A percentile compares a stretch with the other conserved stretches of the same genome.
Conservation (phyloP, 2,797 vertebrate species). For the Oreochromis mossambicus region DNA sequence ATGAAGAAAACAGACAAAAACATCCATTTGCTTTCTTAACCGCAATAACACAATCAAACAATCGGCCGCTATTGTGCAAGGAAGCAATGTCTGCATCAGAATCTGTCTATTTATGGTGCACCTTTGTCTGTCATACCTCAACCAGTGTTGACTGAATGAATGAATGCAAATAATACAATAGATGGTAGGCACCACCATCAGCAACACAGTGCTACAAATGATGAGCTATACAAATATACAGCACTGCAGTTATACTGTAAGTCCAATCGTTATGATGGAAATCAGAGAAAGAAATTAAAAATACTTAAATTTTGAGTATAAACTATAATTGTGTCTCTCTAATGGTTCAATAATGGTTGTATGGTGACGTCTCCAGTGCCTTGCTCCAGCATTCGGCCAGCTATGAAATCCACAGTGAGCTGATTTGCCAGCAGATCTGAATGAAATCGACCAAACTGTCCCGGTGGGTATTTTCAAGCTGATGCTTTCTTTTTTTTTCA, state of each 20-base stretch:
- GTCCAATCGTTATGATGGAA: background rate
- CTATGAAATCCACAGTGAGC: conserved; percentile 34
- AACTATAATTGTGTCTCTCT: background rate
- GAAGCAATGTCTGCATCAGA: background rate
- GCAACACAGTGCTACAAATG: background rate
- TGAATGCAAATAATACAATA: background rate
- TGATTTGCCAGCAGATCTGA: conserved; percentile 19
- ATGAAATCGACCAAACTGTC: conserved; percentile 4
- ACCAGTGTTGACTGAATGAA: background rate
- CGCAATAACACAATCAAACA: background rate
- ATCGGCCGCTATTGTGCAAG: background rate
- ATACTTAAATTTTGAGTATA: background rate
- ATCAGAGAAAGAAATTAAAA: background rate
- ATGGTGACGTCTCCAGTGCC: background rate
- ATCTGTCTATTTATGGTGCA: background rate
- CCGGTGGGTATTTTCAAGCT: conserved; percentile 17
- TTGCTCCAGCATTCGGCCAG: conserved; percentile 9
- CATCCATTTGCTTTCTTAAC: background rate
- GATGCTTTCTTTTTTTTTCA: background rate
- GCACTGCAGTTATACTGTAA: background rate
- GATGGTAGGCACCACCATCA: background rate
- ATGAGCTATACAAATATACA: background rate
- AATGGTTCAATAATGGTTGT: background rate
- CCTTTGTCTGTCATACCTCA: background rate
- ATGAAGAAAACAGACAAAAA: background rate